Percentiles rank a stretch among this genome's conserved stretches.
Evolutionary conservation across 2,888 invertebrate species (phyloP).

Genomic region (Crocallis elinguaria): DNA sequence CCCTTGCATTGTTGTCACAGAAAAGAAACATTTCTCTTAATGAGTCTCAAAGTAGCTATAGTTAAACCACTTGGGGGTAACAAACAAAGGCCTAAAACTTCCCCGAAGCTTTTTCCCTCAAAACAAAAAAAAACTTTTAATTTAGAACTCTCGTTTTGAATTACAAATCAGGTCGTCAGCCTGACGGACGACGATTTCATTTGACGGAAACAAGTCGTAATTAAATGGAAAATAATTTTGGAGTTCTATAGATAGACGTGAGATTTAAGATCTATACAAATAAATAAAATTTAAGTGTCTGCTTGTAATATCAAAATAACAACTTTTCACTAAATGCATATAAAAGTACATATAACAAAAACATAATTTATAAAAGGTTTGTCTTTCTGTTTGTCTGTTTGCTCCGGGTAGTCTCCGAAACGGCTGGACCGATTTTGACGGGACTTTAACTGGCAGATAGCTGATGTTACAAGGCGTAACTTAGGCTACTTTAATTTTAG

Average conservation of each 20-base stretch:
- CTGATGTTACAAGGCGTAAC: too few relatives aligned
- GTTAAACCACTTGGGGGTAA: constrained; percentile 26
- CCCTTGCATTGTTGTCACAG: constrained; percentile 11
- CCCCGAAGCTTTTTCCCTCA: constrained; percentile 16
- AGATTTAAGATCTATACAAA: too few relatives aligned
- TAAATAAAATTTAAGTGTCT: too few relatives aligned
- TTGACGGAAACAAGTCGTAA: constrained; percentile 67
- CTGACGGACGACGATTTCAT: constrained; percentile 64
- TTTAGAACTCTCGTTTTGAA: constrained; percentile 62
- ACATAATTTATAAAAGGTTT: too few relatives aligned
- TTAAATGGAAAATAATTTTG: constrained; percentile 68
- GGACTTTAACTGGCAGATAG: too few relatives aligned
- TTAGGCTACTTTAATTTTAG: too few relatives aligned
- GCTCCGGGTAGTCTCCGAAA: too few relatives aligned
- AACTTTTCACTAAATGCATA: too few relatives aligned
- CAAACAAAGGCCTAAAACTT: constrained; percentile 37
- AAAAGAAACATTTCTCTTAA: constrained; percentile 28
- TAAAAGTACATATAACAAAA: too few relatives aligned
- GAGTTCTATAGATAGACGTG: constrained; percentile 25
- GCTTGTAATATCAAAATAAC: too few relatives aligned
- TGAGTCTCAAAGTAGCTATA: constrained; percentile 26
- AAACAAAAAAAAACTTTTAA: constrained; percentile 49
- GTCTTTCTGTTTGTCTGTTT: too few relatives aligned
- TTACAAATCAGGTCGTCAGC: constrained; percentile 63
- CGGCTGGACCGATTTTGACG: too few relatives aligned